phyloP scores from a whole-genome alignment of 2,888 invertebrate species.

The Cheilosia soror region DNA sequence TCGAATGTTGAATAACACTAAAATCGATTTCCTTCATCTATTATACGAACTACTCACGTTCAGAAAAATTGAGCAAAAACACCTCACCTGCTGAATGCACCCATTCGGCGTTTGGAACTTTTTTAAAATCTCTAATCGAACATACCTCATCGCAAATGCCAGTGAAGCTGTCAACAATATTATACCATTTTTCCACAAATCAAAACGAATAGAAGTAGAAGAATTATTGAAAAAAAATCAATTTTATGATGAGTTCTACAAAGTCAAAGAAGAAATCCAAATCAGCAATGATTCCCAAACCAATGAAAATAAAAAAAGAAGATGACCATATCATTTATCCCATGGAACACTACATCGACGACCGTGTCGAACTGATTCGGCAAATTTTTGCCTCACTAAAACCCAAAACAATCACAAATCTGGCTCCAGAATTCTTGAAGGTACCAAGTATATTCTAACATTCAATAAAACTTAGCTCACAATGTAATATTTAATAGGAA shows the following conservation, averaged over 20 bases:
- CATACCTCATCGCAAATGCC: too few species aligned
- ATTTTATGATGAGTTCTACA: slow-evolving; percentile 43
- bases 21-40: too few species aligned
- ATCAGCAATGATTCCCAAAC: slow-evolving; percentile 80
- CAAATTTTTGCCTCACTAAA: slow-evolving; percentile 86
- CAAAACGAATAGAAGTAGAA: too few species aligned
- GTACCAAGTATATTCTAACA: slow-evolving; percentile 72
- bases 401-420: slow-evolving; percentile 85
- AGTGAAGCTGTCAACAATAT: too few species aligned
- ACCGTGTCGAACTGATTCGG: slow-evolving; percentile 86
- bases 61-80: too few species aligned
- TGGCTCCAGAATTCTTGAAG: slow-evolving; percentile 85
- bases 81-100: too few species aligned
- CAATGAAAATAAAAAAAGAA: slow-evolving; percentile 81
- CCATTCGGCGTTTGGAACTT: too few species aligned
- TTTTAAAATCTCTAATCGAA: too few species aligned
- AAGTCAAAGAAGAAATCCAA: slow-evolving; percentile 79
- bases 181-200: too few species aligned
- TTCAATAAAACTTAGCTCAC: background rate
- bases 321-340: slow-evolving; percentile 84
- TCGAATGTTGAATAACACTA: too few species aligned
- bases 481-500: slow-evolving; percentile 74
- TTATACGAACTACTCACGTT: too few species aligned
- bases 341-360: slow-evolving; percentile 86
- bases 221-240: background rate